phyloP scores from a whole-genome alignment of 2,797 vertebrate genomes.

The Sitta carolinensis region DNA sequence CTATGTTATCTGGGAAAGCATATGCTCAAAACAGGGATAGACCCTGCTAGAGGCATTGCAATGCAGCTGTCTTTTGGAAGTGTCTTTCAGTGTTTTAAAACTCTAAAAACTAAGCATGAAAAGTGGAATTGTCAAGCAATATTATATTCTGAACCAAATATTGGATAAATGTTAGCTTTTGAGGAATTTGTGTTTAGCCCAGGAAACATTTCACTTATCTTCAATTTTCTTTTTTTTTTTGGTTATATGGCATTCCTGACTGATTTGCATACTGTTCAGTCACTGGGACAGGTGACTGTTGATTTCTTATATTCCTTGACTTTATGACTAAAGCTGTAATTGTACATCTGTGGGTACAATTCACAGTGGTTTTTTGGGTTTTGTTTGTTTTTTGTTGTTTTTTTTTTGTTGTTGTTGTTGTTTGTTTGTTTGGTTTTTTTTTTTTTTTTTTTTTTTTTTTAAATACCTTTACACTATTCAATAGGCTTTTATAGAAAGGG shows the following conservation, averaged over 20 bases:
- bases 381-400: not conserved
- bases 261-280: not conserved
- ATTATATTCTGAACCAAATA: not conserved
- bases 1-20: not conserved
- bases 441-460: not conserved
- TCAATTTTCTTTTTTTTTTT: not conserved
- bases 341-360: not conserved
- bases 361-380: not conserved
- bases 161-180: not conserved
- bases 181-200: not conserved
- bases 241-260: not conserved
- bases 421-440: no score
- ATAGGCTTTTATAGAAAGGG: not conserved
- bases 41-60: not conserved
- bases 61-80: not conserved
- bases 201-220: not conserved
- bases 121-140: not conserved
- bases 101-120: not conserved
- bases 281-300: no score
- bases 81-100: not conserved
- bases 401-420: not conserved
- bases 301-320: not conserved
- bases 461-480: not conserved
- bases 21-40: not conserved
- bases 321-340: not conserved